Percentiles rank a stretch among this genome's conserved stretches.
Conservation (phyloP, 2,797 vertebrate species). For the Chiloscyllium punctatum region DNA sequence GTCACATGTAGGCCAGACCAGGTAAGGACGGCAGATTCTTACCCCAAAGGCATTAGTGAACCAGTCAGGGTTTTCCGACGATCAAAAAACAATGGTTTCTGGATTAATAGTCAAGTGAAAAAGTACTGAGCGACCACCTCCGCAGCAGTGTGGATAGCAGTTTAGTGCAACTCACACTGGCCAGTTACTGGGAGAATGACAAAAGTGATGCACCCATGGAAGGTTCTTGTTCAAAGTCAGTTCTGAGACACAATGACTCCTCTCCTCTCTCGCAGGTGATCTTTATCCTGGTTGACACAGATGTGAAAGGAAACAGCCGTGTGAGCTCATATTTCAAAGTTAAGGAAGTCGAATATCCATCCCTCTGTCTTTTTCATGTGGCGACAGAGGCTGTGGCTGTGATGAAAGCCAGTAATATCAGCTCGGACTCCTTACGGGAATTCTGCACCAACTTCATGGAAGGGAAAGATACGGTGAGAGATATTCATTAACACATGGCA, state of each 20-base stretch:
- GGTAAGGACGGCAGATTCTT: too few relatives aligned
- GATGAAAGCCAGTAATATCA: background rate
- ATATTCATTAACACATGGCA: too few relatives aligned
- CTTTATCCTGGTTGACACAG: background rate
- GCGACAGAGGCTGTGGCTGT: background rate
- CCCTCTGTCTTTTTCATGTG: background rate
- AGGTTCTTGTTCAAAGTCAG: background rate
- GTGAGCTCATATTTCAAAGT: background rate
- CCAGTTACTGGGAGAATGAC: background rate
- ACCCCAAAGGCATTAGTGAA: too few relatives aligned
- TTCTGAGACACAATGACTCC: too few relatives aligned
- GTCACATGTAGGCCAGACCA: too few relatives aligned
- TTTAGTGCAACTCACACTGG: background rate
- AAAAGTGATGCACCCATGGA: background rate
- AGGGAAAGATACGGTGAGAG: background rate
- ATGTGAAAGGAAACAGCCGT: background rate
- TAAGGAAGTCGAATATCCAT: background rate
- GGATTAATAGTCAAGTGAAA: too few relatives aligned
- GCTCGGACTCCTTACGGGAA: background rate
- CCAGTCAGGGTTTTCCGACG: too few relatives aligned
- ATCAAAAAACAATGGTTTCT: too few relatives aligned
- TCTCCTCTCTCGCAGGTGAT: background rate
- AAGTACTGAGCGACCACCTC: too few relatives aligned
- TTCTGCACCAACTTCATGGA: background rate
- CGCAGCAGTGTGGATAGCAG: background rate